Base-by-base conservation (phyloP, 2,113 vertebrate genomes). In the Ammodytes dubius region DNA sequence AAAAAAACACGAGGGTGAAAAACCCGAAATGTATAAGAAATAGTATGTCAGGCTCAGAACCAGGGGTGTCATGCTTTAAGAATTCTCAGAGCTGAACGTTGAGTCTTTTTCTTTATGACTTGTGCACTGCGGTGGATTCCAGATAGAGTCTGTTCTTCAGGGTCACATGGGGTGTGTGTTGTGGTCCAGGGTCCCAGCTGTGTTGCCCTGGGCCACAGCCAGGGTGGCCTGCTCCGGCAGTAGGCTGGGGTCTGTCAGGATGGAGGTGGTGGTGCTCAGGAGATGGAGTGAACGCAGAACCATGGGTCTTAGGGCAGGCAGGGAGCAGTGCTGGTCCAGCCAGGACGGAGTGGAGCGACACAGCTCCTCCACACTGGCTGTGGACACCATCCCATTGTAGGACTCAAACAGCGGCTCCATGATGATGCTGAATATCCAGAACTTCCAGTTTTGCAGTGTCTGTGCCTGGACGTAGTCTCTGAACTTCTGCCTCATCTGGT, bases 361-460 rank as follows among this genome's bases (percentile, higher is more conserved):
- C 82, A 99, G 95, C 80, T 97, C 98, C 47, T 98, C 96, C 80
- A 97, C 85, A 79, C 96, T 99, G 74, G 96, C 94, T 0, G 97
- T 99, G 84, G 98, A 99, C 80, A 99, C 98, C 97, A 98, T 98
- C 43, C 95, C 94, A 0, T 99, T 99, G 91, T 97, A 99, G 45
- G 98, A 99, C 90, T 99, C 98, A 0, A 99, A 99, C 74, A 99
- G 94, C 0, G 98, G 98, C 67, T 97, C 96, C 54, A 99, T 97
- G 89, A 99, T 96, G 86, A 99, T 88, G 56, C 98, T 99, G 94
- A 99, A 99, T n/a, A 99, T 97, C 98, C 98, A 99, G 95, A 99
- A 99, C 91, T 99, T 99, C 98, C 98, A 99, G 93, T 99, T 98
- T 74, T 97, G 97, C 89, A 98, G 92, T 0, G 98, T 99, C 80